Percentiles rank a stretch among this genome's conserved stretches.
Evolutionary conservation across 2,797 vertebrate species (phyloP).

Genomic region (Paratrypauchen microcephalus): DNA sequence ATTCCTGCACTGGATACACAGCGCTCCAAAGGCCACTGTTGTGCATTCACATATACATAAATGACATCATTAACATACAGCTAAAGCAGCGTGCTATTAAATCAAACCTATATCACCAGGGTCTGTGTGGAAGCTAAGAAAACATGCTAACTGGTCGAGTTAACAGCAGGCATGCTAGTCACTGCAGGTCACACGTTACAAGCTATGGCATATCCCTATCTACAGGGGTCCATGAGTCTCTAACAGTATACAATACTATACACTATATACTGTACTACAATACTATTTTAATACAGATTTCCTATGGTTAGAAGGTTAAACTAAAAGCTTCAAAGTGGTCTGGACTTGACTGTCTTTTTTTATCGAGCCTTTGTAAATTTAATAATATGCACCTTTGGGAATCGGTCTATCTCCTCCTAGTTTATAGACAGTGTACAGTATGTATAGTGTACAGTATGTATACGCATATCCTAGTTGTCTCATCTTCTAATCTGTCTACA

Average conservation of each 20-base stretch:
- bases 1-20: slow-evolving; percentile 65
- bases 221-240: background rate
- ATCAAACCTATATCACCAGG: slow-evolving; percentile 57
- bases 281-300: no score
- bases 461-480: no score
- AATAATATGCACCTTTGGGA: background rate
- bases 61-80: slow-evolving; percentile 73
- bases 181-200: slow-evolving; percentile 3
- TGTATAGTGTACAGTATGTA: no score
- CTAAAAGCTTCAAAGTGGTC: background rate
- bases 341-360: background rate
- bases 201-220: background rate
- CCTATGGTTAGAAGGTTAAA: background rate
- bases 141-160: slow-evolving; percentile 39
- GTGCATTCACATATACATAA: slow-evolving; percentile 39
- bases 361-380: background rate
- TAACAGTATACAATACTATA: no score
- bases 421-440: no score
- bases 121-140: slow-evolving; percentile 8
- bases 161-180: slow-evolving; percentile 31
- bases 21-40: slow-evolving; percentile 75
- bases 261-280: no score
- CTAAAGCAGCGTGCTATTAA: slow-evolving; percentile 65
- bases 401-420: background rate
- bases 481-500: background rate